A percentile compares a stretch with the other conserved stretches of the same genome.
Evolutionary conservation across 2,888 invertebrate genomes (phyloP).

Genomic region (Pseudococcus viburni): DNA sequence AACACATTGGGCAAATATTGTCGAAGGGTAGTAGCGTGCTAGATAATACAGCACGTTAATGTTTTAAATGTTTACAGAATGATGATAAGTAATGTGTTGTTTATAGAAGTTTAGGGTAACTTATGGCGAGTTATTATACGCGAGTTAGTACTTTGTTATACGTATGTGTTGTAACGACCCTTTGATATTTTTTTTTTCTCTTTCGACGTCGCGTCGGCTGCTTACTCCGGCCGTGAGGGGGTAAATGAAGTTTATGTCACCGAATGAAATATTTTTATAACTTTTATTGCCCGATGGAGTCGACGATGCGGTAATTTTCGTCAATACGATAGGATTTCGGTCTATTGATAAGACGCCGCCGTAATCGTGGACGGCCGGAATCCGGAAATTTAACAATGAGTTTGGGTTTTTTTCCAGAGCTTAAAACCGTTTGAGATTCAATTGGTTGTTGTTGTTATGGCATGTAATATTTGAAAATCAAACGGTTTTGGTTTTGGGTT

Average conservation of each 20-base stretch:
- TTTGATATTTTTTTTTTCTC: background rate
- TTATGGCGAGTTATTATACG: constrained; percentile 5
- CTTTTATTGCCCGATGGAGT: constrained; percentile 27
- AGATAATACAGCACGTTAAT: constrained; percentile 28
- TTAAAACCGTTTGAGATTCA: too few species aligned
- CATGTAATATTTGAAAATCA: too few species aligned
- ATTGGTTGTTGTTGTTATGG: too few species aligned
- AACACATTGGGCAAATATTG: background rate
- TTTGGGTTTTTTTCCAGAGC: background rate
- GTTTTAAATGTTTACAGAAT: constrained; percentile 55
- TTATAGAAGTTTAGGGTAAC: background rate
- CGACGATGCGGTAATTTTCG: constrained; percentile 33
- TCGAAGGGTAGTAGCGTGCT: background rate
- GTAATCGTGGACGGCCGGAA: background rate
- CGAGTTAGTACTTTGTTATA: constrained; percentile 2
- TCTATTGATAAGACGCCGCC: background rate
- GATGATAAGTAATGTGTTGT: constrained; percentile 34
- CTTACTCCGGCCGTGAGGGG: background rate
- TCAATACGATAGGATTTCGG: constrained; percentile 17
- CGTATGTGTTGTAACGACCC: background rate
- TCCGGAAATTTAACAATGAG: constrained; percentile 9
- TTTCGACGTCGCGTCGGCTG: background rate
- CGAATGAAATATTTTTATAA: constrained; percentile 31
- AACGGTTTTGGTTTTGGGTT: too few species aligned
- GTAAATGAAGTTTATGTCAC: constrained; percentile 36